These are phyloP conservation scores for Egretta garzetta DNA, from an alignment of 2,113 vertebrate species.

Conservation along the genomic window DNA sequence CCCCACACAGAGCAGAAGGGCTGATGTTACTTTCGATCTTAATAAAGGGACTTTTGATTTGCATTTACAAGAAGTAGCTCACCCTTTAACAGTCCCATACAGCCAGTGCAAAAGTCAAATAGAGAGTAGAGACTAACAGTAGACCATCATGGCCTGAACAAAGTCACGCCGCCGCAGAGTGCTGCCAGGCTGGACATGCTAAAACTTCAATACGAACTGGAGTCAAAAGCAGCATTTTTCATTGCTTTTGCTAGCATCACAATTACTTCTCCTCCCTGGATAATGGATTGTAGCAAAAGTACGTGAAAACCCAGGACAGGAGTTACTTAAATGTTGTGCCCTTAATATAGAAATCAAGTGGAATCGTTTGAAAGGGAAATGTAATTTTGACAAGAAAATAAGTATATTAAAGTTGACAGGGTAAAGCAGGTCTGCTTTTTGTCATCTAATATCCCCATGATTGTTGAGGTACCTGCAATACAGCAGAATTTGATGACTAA, in stretches of 20 bases:
- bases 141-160: too few species aligned
- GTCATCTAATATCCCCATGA: neutral
- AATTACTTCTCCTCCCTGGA: neutral
- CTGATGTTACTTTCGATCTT: too few species aligned
- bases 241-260: neutral
- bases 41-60: too few species aligned
- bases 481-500: conserved; percentile 19
- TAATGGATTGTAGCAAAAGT: neutral
- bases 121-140: too few species aligned
- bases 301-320: neutral
- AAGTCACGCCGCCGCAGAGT: too few species aligned
- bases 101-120: too few species aligned
- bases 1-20: too few species aligned
- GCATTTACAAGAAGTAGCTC: too few species aligned
- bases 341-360: conserved; percentile 13
- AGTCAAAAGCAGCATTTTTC: neutral
- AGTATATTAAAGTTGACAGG: conserved; percentile 5
- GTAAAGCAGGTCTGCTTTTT: conserved; percentile 20
- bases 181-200: too few species aligned
- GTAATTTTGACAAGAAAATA: conserved; percentile 46
- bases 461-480: neutral
- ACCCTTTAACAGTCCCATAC: too few species aligned
- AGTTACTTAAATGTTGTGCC: neutral
- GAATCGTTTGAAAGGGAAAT: neutral
- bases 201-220: too few species aligned